Evolutionary conservation across 2,888 invertebrate genomes (phyloP).

Genomic region (Euzophera pinguis): DNA sequence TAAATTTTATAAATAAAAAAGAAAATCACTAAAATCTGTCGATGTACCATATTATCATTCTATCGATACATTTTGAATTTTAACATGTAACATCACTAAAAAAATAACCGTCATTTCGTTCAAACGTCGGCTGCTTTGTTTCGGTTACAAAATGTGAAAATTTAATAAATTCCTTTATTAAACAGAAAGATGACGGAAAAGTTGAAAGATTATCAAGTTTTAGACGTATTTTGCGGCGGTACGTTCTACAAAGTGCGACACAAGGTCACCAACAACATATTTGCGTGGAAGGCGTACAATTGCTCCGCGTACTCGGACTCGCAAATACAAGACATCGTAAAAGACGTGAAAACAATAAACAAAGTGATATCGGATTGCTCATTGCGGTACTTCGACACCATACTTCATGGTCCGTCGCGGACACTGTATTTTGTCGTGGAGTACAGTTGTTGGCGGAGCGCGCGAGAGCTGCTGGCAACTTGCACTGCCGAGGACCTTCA

Average conservation of each 20-base stretch:
- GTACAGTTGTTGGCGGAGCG: slow-evolving; percentile 59
- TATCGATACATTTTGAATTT: neutral
- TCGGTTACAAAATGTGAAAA: slow-evolving; percentile 64
- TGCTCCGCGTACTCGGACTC: slow-evolving; percentile 62
- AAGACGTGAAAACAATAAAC: slow-evolving; percentile 67
- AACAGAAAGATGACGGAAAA: slow-evolving; percentile 56
- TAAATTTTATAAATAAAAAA: too few relatives aligned
- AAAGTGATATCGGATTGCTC: slow-evolving; percentile 53
- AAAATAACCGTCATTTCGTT: slow-evolving; percentile 53
- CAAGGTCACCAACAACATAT: slow-evolving; percentile 74
- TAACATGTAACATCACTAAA: slow-evolving; percentile 36
- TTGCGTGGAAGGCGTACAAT: slow-evolving; percentile 74
- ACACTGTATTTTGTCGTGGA: slow-evolving; percentile 73
- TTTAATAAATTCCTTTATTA: slow-evolving; percentile 24
- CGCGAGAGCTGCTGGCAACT: slow-evolving; percentile 51
- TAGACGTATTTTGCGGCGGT: slow-evolving; percentile 71
- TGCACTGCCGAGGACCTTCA: slow-evolving; percentile 51
- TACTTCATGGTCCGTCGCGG: slow-evolving; percentile 67
- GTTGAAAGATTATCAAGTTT: slow-evolving; percentile 71
- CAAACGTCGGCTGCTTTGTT: slow-evolving; percentile 65
- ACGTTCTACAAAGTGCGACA: slow-evolving; percentile 76
- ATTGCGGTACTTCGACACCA: slow-evolving; percentile 67
- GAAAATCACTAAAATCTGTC: neutral
- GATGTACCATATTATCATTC: neutral
- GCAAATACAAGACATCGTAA: slow-evolving; percentile 64